phyloP scores from a whole-genome alignment of 2,113 vertebrate genomes.

The Sinocyclocheilus rhinocerous region DNA sequence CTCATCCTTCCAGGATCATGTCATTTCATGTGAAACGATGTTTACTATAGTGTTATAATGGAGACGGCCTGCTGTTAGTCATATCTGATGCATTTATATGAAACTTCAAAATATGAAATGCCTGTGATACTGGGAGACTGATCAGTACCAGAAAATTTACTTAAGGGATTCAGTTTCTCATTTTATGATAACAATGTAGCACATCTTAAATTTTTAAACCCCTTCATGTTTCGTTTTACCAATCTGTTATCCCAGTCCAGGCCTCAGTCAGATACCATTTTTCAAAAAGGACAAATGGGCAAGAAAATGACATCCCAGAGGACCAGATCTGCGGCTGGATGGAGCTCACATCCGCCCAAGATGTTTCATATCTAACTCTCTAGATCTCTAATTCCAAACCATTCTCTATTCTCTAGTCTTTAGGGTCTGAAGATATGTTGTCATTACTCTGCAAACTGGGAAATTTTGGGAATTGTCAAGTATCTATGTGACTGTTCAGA shows the following conservation, averaged over 20 bases:
- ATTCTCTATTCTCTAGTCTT: slow-evolving; percentile 36
- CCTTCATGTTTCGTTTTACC: neutral
- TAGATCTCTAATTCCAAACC: slow-evolving; percentile 20
- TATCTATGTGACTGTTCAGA: too few species aligned
- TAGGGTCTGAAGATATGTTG: neutral
- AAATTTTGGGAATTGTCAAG: neutral
- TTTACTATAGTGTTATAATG: neutral
- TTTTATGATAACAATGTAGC: neutral
- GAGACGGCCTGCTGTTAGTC: neutral
- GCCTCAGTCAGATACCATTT: slow-evolving; percentile 35
- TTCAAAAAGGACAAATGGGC: slow-evolving; percentile 25
- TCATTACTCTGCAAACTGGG: neutral
- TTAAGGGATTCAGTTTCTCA: neutral
- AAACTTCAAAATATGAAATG: neutral
- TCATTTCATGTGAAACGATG: neutral
- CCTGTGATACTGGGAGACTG: neutral
- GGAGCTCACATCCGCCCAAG: slow-evolving; percentile 41
- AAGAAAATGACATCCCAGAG: slow-evolving; percentile 53
- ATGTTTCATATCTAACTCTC: slow-evolving; percentile 41
- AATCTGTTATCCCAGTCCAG: neutral
- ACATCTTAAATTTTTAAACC: neutral
- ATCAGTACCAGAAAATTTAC: neutral
- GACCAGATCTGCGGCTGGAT: slow-evolving; percentile 9
- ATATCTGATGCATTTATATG: neutral
- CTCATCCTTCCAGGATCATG: neutral